Evolutionary conservation across 92 coral and sea anemone genomes (phyloP), one percentile per base, ranked within the genome.

Genomic region (Blastomussa wellsi): DNA sequence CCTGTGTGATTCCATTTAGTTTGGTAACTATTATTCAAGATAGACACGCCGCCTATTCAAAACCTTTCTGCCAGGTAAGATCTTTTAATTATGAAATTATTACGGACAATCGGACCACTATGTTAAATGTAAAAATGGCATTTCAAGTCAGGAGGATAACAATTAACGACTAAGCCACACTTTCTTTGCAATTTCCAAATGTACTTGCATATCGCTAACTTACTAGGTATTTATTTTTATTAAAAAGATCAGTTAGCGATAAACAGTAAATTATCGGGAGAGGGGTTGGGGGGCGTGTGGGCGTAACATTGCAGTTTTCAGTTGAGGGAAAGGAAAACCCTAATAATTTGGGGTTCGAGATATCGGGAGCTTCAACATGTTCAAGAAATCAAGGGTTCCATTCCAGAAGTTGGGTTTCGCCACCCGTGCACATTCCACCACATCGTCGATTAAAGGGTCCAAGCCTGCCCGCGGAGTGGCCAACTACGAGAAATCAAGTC

Each of bases 1-100:
- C 89, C 70, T 89, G 90, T 70, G 97, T 92, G 44, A 85, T 94
- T 49, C 97, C 97, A 32, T 94, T 94, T 62, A 94, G 97, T 47
- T 84, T 94, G 6, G 71, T 88, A 29, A 91, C 97, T 3, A 84
- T 94, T 60, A 24, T 94, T n/a, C 60, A 82, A 39, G 88, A 88
- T 42, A 76, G 78, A 70, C 97, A 94, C 49, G 87, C 85, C 38
- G 83, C 83, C 4, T 87, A 83, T 75, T 35, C 84, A 28, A 87
- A 66, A 24, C 24, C 89, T 33, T 90, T 94, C 4, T 93, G 97
- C 82, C 90, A 93, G 95, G 97, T 93, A 90, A 85, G 82, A 70
- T 41, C 0, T 0, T 62, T n/a, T 0, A 7, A 7, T 65, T 28
- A 65, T 65, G 36, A 16, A n/a, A 9, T 65, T 62, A 62, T 62